A percentile compares a stretch with the other conserved stretches of the same genome.
Conservation (phyloP, 2,113 vertebrate species). For the Mesembrinibis cayennensis region DNA sequence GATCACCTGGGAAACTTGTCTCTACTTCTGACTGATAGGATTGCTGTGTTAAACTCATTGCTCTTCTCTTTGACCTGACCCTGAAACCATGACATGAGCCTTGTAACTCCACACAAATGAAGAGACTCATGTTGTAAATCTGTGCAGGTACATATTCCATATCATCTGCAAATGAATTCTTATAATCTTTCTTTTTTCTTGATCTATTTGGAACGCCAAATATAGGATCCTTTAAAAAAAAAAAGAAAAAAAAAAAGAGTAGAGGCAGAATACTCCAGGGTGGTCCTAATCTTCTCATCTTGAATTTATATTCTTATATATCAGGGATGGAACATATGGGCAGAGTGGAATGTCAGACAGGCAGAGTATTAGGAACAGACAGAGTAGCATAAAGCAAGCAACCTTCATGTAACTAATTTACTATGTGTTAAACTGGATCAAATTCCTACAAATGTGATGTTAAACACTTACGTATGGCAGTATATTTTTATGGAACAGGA, state of each 20-base stretch:
- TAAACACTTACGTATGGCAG: constrained; percentile 54
- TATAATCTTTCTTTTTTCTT: not conserved
- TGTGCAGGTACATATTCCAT: not conserved
- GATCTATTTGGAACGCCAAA: not conserved
- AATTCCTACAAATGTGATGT: constrained; percentile 40
- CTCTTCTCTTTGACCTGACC: not conserved
- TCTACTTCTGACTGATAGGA: not conserved
- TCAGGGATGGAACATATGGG: constrained; percentile 28
- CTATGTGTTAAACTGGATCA: constrained; percentile 53
- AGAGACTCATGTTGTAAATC: not conserved
- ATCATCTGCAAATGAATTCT: not conserved
- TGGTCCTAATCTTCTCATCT: constrained; percentile 36
- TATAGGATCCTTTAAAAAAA: not conserved
- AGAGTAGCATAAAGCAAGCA: not conserved
- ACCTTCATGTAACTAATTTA: constrained; percentile 40
- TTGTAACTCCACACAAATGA: not conserved
- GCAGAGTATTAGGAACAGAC: constrained; percentile 18
- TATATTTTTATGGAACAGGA: constrained; percentile 47
- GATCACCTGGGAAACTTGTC: constrained; percentile 37
- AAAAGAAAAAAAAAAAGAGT: not conserved
- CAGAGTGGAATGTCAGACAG: constrained; percentile 46
- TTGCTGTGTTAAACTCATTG: not conserved
- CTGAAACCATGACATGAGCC: not conserved
- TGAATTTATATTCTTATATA: constrained; percentile 19
- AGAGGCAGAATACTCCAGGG: not conserved